Evolutionary conservation across 2,888 invertebrate species (phyloP), one percentile per base, ranked within the genome.

Genomic region (Chrysolina americana): DNA sequence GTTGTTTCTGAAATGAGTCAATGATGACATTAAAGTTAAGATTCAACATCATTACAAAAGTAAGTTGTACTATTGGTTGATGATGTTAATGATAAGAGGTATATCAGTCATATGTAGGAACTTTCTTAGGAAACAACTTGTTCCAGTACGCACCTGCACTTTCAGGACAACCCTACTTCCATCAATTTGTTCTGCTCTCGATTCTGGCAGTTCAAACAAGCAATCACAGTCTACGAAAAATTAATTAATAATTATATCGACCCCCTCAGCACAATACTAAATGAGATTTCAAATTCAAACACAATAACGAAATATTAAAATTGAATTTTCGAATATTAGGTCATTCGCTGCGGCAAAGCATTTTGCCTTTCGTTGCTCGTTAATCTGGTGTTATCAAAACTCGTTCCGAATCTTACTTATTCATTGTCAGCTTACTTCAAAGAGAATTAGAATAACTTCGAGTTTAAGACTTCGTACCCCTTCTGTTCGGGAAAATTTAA

Each of bases 371-470:
- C 72, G 48, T 66, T 69, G 71, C 64, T 48, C 53, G 28, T 56
- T 74, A 78, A 78, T 78, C 78, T 71, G 77, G 62, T 73, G 78
- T 85, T 85, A 85, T 85, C 84, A 84, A 84, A 85, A 85, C 83
- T 82, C 83, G 83, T 83, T 85, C 81, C 81, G 82, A 84, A 83
- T 84, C 83, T 84, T 82, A 84, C 83, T 83, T 84, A 84, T 85
- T 84, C 85, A 83, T 84, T 85, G 85, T 85, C 85, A 84, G 84
- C 82, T 83, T 83, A 82, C 84, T 83, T 85, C 85, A 85, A 82
- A 84, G 83, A 79, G 81, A 82, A 81, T 84, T 85, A 82, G 83
- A 84, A 83, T 82, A 83, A 85, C 82, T 84, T 84, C 79, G 75
- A 77, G 79, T 78, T 78, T 75, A 77, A 78, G 80, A 79, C 78